Conservation (phyloP, 2,888 invertebrate species). For the Lasioglossum leucozonium region DNA sequence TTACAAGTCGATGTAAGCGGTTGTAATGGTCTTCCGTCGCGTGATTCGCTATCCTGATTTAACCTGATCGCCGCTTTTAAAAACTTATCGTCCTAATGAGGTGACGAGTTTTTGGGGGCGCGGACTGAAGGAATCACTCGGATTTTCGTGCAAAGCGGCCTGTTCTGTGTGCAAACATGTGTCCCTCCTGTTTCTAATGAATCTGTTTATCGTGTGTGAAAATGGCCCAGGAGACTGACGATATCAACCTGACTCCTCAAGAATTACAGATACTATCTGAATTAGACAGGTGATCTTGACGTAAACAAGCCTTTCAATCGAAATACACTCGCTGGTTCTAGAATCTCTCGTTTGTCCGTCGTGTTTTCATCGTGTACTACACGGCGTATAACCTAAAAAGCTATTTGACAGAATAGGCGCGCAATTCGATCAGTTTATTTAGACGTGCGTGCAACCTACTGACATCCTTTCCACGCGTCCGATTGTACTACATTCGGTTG, state of each 20-base stretch:
- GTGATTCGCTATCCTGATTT: constrained; percentile 72
- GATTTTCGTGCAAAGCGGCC: constrained; percentile 50
- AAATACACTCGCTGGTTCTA: not conserved
- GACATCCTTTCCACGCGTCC: constrained; percentile 76
- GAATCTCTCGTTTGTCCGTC: not conserved
- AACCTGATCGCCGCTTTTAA: constrained; percentile 72
- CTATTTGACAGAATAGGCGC: constrained; percentile 74
- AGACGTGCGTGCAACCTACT: constrained; percentile 76
- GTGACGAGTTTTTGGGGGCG: constrained; percentile 60
- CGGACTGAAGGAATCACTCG: constrained; percentile 50
- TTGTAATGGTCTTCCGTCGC: constrained; percentile 74
- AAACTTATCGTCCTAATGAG: constrained; percentile 66
- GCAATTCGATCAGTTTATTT: constrained; percentile 64
- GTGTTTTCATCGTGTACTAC: constrained; percentile 20
- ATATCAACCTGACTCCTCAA: constrained; percentile 91
- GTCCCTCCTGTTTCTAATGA: constrained; percentile 67
- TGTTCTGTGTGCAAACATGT: constrained; percentile 66
- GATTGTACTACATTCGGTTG: constrained; percentile 62
- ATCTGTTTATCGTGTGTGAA: constrained; percentile 55
- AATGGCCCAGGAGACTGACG: constrained; percentile 88
- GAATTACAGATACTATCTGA: constrained; percentile 94
- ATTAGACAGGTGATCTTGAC: constrained; percentile 90
- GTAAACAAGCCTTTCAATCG: constrained; percentile 18
- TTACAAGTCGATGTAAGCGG: constrained; percentile 52
- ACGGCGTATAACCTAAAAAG: constrained; percentile 69